phyloP scores from a whole-genome alignment of 2,888 invertebrate genomes.

The Lacanobia oleracea region DNA sequence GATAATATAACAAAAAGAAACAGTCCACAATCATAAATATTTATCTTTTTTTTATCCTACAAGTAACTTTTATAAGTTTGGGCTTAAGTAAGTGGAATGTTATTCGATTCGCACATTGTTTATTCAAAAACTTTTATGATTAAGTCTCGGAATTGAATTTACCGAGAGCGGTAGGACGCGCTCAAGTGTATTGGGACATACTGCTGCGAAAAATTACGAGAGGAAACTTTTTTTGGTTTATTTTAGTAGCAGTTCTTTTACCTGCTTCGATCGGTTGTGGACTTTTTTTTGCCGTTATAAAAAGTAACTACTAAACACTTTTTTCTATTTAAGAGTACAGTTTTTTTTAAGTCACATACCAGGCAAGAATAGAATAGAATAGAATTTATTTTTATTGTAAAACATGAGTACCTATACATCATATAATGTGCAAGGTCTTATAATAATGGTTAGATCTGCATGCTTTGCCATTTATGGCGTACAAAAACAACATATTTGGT shows the following conservation, averaged over 20 bases:
- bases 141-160: slow-evolving; percentile 77
- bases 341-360: too few relatives aligned
- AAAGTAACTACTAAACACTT: too few relatives aligned
- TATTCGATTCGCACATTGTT: slow-evolving; percentile 72
- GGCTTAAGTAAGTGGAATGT: slow-evolving; percentile 61
- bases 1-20: neutral
- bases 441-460: too few relatives aligned
- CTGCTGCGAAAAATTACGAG: slow-evolving; percentile 9
- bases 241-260: neutral
- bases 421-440: too few relatives aligned
- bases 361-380: too few relatives aligned
- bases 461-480: too few relatives aligned
- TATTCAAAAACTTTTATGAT: slow-evolving; percentile 81
- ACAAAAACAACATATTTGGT: too few relatives aligned
- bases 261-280: neutral
- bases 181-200: slow-evolving; percentile 58
- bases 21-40: slow-evolving; percentile 41
- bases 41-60: slow-evolving; percentile 28
- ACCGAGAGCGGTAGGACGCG: slow-evolving; percentile 54
- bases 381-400: too few relatives aligned
- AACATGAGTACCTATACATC: too few relatives aligned
- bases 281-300: neutral
- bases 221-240: neutral
- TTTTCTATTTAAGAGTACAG: too few relatives aligned
- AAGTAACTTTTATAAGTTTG: slow-evolving; percentile 47